Evolutionary conservation across 2,797 vertebrate species (phyloP).

Genomic region (Gorsachius magnificus): DNA sequence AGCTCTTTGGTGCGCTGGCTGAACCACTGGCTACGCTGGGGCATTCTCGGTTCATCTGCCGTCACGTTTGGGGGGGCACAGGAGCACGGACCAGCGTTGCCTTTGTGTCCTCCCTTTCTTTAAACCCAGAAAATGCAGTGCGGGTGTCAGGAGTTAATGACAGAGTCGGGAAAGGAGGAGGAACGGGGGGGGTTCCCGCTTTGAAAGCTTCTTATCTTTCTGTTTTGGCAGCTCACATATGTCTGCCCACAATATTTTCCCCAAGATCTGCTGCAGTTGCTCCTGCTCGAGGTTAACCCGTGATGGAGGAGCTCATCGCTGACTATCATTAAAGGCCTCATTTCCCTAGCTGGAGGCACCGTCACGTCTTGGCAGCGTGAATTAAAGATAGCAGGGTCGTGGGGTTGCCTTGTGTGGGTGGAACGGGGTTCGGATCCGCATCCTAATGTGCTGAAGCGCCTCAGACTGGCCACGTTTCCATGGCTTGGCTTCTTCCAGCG

Average conservation of each 20-base stretch:
- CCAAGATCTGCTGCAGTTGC: neutral
- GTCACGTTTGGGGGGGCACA: fast-evolving
- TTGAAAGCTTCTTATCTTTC: fast-evolving
- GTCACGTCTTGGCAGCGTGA: neutral
- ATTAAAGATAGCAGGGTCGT: neutral
- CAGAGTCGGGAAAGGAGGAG: neutral
- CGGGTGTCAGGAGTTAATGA: neutral
- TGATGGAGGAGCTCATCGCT: neutral
- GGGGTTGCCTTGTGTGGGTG: neutral
- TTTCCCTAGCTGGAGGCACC: neutral
- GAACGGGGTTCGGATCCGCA: neutral
- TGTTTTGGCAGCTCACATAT: neutral
- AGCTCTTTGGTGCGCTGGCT: fast-evolving
- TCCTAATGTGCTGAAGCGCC: neutral
- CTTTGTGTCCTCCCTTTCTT: neutral
- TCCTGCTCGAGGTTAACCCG: neutral
- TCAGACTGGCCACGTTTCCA: neutral
- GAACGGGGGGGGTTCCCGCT: neutral
- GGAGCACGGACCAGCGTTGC: fast-evolving
- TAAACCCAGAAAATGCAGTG: neutral
- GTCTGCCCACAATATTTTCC: neutral
- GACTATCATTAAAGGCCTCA: neutral
- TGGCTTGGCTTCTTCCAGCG: neutral
- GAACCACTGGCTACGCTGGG: neutral
- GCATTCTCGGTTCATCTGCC: fast-evolving